Base-by-base conservation (phyloP, 2,797 vertebrate genomes). In the Cuculus canorus region DNA sequence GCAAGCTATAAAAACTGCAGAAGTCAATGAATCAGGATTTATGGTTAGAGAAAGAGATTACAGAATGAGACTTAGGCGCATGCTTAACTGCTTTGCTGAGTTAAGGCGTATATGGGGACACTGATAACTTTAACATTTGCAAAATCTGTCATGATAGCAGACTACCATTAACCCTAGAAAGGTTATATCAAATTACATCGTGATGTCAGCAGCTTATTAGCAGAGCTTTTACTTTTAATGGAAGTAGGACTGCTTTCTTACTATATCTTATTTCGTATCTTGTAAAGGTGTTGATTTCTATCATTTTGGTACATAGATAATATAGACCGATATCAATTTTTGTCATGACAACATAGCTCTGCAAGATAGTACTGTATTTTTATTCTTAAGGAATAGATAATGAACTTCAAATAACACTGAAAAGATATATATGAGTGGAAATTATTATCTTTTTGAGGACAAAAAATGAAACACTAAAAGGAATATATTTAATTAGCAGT, bases 191-290 rank as follows among this genome's bases (percentile, higher is more conserved):
- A 92, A 69, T 65, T 53, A 82, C 63, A 88, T 91, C 82, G 60
- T 73, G 65, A 32, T 94, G 88, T 68, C 83, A 95, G 83, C 53
- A 82, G 61, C 70, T 88, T 96, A 95, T 88, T 92, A 95, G 60
- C 97, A 97, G 96, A 96, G 86, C 95, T 97, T 92, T 94, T 96
- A 80, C 97, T 97, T 97, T 98, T 97, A 97, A 97, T 97, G 96
- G 95, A 95, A 96, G 97, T 41, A 90, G 91, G 97, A 92, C 94
- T 97, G 91, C 71, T 96, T 98, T 89, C 91, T 95, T 95, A 75
- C 86, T 82, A 71, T 94, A 91, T 96, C 80, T 83, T 94, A 90
- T 87, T 97, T 96, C 95, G 93, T 90, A 92, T 94, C 94, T 94
- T 56, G 27, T 61, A 56, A 70, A 65, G 35, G 93, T 82, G 53